These are phyloP conservation scores for Phoebastria nigripes DNA, from an alignment of 2,797 vertebrate species.

Conservation along the genomic window DNA sequence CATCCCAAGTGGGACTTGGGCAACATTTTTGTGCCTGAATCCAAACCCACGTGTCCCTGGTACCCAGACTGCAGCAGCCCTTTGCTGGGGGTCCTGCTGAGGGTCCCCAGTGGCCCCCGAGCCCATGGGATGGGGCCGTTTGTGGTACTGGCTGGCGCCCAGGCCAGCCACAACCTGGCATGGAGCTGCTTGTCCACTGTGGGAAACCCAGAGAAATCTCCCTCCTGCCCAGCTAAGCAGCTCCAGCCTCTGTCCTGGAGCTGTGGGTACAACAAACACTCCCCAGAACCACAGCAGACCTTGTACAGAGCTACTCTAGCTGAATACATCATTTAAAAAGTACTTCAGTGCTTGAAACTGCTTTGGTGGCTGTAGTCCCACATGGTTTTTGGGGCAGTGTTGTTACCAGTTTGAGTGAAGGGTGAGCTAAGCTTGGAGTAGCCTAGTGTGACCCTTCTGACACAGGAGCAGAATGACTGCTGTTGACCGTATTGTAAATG, in stretches of 20 bases:
- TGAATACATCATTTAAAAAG: background rate
- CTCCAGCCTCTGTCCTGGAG: background rate
- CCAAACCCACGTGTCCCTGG: fast-evolving
- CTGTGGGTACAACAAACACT: background rate
- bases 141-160: background rate
- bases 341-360: background rate
- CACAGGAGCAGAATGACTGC: background rate
- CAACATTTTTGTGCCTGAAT: background rate
- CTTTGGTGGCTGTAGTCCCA: background rate
- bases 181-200: background rate
- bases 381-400: background rate
- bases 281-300: background rate
- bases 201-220: background rate
- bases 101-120: fast-evolving
- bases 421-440: background rate
- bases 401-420: background rate
- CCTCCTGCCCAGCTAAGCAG: background rate
- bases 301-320: background rate
- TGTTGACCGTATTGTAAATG: background rate
- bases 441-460: background rate
- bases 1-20: background rate
- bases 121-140: background rate
- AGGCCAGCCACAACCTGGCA: background rate
- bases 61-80: background rate
- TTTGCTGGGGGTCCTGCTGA: background rate